These are phyloP conservation scores for Trachelus stipa DNA, from an alignment of 2,888 invertebrate species.

Conservation along the genomic window DNA sequence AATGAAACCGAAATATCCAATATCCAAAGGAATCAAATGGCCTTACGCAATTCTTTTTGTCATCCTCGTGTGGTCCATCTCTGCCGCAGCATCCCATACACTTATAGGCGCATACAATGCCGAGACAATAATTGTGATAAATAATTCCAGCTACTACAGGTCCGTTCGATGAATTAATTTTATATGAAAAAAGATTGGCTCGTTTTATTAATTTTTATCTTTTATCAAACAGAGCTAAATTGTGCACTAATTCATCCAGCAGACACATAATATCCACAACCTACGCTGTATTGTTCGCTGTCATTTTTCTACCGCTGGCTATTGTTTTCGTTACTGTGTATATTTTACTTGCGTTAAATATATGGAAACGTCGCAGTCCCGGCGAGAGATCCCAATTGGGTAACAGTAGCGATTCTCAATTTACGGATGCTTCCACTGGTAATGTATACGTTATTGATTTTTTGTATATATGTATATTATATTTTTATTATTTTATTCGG, in stretches of 20 bases:
- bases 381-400: conserved; percentile 31
- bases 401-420: conserved; percentile 34
- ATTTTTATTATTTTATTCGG: neutral
- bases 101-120: conserved; percentile 40
- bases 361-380: conserved; percentile 38
- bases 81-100: conserved; percentile 44
- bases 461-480: neutral
- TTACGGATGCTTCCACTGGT: conserved; percentile 35
- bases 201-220: conserved; percentile 3
- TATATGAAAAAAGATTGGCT: conserved; percentile 1
- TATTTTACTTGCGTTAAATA: conserved; percentile 44
- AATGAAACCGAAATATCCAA: conserved; percentile 38
- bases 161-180: conserved; percentile 27
- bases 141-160: conserved; percentile 39
- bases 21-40: conserved; percentile 35
- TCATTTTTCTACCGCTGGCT: conserved; percentile 47
- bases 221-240: conserved; percentile 28
- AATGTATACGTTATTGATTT: neutral
- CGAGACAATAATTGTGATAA: conserved; percentile 36
- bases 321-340: conserved; percentile 43
- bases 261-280: conserved; percentile 33
- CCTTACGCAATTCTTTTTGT: conserved; percentile 35
- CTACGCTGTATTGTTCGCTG: conserved; percentile 41
- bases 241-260: conserved; percentile 32
- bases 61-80: conserved; percentile 39